Evolutionary conservation across 2,888 invertebrate species (phyloP).

Genomic region (Parnassius orleans): DNA sequence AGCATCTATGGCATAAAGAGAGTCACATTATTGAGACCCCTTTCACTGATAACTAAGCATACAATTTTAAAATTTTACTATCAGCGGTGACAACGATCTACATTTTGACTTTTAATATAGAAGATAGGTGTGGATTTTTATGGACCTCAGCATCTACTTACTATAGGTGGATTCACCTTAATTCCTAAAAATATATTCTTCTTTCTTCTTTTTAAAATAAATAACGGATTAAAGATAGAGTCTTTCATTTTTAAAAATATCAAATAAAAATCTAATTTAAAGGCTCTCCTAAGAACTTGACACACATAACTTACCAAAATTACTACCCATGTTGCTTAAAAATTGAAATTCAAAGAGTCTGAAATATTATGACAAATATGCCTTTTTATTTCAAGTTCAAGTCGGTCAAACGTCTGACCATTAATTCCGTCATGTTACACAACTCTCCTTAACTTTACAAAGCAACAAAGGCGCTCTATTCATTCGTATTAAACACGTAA

Average conservation of each 20-base stretch:
- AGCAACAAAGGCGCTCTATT: conserved; percentile 39
- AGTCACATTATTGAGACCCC: too few relatives aligned
- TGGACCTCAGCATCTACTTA: too few relatives aligned
- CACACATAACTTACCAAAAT: conserved; percentile 10
- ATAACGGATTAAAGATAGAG: too few relatives aligned
- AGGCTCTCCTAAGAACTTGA: conserved; percentile 1
- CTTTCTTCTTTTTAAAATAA: too few relatives aligned
- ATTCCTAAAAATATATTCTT: too few relatives aligned
- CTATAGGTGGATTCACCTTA: too few relatives aligned
- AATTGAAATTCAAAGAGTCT: conserved; percentile 24
- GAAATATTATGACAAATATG: conserved; percentile 35
- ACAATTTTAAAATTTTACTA: too few relatives aligned
- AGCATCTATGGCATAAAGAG: too few relatives aligned
- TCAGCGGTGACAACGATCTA: too few relatives aligned
- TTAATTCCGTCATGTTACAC: conserved; percentile 30
- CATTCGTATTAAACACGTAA: conserved; percentile 44
- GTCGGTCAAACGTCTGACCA: conserved; percentile 21
- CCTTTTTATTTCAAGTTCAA: conserved; percentile 28
- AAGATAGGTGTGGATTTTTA: too few relatives aligned
- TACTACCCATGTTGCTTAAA: conserved; percentile 10
- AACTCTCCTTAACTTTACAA: conserved; percentile 45
- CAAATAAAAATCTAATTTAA: neutral
- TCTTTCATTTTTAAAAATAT: neutral
- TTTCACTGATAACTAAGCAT: too few relatives aligned
- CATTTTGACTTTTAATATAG: too few relatives aligned